Conservation (phyloP, 2,797 vertebrate genomes). For the Anguilla anguilla region DNA sequence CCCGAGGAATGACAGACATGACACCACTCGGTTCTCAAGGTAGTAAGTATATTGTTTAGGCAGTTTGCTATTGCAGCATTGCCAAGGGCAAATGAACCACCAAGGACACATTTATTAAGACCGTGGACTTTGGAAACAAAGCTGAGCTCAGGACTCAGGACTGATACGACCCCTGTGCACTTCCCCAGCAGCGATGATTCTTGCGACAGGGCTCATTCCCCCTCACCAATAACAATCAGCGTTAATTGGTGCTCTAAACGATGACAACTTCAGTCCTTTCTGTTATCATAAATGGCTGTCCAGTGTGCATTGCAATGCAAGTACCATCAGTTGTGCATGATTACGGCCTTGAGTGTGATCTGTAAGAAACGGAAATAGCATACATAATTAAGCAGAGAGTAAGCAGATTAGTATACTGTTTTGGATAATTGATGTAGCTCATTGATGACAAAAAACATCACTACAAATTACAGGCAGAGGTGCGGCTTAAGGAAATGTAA, state of each 20-base stretch:
- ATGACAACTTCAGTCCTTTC: not conserved
- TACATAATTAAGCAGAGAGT: not conserved
- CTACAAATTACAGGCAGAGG: not conserved
- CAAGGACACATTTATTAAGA: not conserved
- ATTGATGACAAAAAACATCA: not conserved
- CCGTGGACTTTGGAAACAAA: not conserved
- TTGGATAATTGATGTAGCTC: not conserved
- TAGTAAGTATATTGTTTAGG: not conserved
- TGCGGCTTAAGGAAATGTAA: not conserved
- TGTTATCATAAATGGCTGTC: not conserved
- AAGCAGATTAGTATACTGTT: not conserved
- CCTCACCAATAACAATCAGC: not conserved
- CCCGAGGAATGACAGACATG: not conserved
- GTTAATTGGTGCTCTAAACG: not conserved
- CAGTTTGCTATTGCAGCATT: not conserved
- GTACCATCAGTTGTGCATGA: not conserved
- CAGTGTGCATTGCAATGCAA: not conserved
- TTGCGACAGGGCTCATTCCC: not conserved
- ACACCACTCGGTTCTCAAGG: not conserved
- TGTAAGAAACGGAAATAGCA: not conserved
- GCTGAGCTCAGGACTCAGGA: not conserved
- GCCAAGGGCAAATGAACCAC: not conserved
- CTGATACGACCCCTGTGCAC: not conserved
- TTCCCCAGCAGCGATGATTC: not conserved
- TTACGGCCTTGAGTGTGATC: not conserved